phyloP scores from a whole-genome alignment of 2,797 vertebrate genomes.

The Myioborus miniatus region DNA sequence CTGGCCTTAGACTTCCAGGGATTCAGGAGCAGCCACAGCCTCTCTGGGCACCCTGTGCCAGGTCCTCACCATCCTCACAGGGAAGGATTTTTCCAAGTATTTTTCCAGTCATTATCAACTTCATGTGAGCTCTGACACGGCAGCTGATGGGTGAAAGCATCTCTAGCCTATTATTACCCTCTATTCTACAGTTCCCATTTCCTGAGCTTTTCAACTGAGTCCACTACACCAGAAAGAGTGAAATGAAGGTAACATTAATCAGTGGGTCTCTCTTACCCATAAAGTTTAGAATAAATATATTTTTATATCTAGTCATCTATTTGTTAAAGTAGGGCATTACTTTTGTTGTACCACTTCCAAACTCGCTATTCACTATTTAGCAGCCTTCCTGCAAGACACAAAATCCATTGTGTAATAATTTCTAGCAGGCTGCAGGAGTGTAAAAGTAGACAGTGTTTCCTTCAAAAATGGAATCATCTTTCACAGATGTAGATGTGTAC shows the following conservation, averaged over 20 bases:
- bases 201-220: constrained; percentile 5
- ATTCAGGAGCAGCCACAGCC: not conserved
- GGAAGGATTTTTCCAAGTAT: not conserved
- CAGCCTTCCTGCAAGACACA: constrained; percentile 75
- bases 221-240: not conserved
- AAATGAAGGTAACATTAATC: constrained; percentile 49
- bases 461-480: constrained; percentile 81
- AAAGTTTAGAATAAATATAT: constrained; percentile 18
- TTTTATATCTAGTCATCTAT: not conserved
- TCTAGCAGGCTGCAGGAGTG: constrained; percentile 71
- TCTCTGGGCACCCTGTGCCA: not conserved
- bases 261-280: not conserved
- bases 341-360: constrained; percentile 69
- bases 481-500: constrained; percentile 83
- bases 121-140: not conserved
- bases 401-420: constrained; percentile 78
- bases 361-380: constrained; percentile 70
- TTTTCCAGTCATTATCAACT: not conserved
- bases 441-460: constrained; percentile 78
- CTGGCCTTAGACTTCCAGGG: not conserved
- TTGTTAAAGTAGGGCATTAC: constrained; percentile 50
- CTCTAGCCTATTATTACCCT: not conserved
- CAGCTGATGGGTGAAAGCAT: not conserved
- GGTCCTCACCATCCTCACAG: rapidly evolving
- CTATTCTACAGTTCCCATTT: not conserved